Evolutionary conservation across 2,797 vertebrate genomes (phyloP), one percentile per base, ranked within the genome.

Genomic region (Falco rusticolus): DNA sequence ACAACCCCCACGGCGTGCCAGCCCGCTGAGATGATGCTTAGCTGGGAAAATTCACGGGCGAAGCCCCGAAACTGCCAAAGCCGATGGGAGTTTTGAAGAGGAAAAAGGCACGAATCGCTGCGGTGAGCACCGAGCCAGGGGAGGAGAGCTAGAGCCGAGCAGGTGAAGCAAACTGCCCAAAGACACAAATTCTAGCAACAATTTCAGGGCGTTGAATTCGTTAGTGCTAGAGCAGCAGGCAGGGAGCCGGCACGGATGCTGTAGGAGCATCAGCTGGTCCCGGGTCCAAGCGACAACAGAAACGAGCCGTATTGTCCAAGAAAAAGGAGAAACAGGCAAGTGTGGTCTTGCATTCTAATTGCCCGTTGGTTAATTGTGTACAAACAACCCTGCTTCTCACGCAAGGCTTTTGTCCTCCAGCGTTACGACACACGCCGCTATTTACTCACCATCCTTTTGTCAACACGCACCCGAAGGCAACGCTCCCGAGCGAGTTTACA

Each of bases 301-400:
- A 25, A 1, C 3, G 8, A 45, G 3, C 45, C 1, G n/a, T 8
- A 13, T 24, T 41, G 18, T 3, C 14, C 2, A 13, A 24, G 10
- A 33, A 33, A 53, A 54, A n/a, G 33, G 33, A 64, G 63, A 26
- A 59, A 34, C 4, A 2, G 9, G 75, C 81, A 20, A 37, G 16
- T 5, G 13, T 0, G 15, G 39, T 6, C 86, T 63, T 20, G n/a
- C 4, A 2, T 56, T 45, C 1, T n/a, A 79, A 68, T 51, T 74
- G 39, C 48, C 3, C 26, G 24, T 12, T 1, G 18, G n/a, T 68
- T 61, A 75, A 47, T 29, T 10, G 22, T 0, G 22, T 18, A 37
- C 25, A 16, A 61, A 41, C 48, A 5, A n/a, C 60, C 41, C 74
- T 6, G 56, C 34, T 76, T 16, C 89, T 29, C n/a, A 5, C 0